Base-by-base conservation (phyloP, 2,888 invertebrate species). In the Cryptocheilus praepositus region DNA sequence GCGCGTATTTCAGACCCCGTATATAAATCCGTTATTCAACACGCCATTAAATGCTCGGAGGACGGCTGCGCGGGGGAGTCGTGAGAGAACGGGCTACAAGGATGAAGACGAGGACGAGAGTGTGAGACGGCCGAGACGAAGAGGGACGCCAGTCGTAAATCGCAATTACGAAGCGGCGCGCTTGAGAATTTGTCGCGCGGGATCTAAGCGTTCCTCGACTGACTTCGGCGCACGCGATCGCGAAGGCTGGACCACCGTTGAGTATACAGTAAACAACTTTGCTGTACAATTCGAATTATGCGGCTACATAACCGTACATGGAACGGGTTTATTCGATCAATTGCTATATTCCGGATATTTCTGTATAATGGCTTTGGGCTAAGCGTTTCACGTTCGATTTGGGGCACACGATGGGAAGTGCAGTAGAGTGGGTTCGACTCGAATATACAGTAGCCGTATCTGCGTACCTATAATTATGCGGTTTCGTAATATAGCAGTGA, bases 21-120 rank as follows among this genome's bases (percentile, higher is more conserved):
- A 82, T 85, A 86, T 87, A 87, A 87, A 87, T 87, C 86, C 86
- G 87, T 87, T 87, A 87, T 86, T 87, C 87, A 87, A 87, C 87
- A 87, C 87, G 80, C 87, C 87, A 87, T 87, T 87, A 87, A 86
- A 82, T 84, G 83, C 80, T 81, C 81, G 71, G 36, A 36, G 36
- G 36, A 7, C 3, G 36, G 36, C 11, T 36, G 25, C 78, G 78
- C 78, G 71, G 77, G 76, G 77, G 79, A 53, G 72, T 54, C 45
- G 59, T 63, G 74, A 72, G 73, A 55, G 67, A 69, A 36, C 68
- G 71, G 67, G 63, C 64, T 63, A 70, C 62, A 61, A 54, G 65
- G 67, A 71, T 58, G 70, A 58, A 70, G 74, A 71, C 55, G 70
- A 71, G 64, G 76, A 63, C 60, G n/a, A n/a, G 69, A 59, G 64